These are phyloP conservation scores for Eubasilissa regina DNA, from an alignment of 1,140 invertebrate species.

Conservation along the genomic window DNA sequence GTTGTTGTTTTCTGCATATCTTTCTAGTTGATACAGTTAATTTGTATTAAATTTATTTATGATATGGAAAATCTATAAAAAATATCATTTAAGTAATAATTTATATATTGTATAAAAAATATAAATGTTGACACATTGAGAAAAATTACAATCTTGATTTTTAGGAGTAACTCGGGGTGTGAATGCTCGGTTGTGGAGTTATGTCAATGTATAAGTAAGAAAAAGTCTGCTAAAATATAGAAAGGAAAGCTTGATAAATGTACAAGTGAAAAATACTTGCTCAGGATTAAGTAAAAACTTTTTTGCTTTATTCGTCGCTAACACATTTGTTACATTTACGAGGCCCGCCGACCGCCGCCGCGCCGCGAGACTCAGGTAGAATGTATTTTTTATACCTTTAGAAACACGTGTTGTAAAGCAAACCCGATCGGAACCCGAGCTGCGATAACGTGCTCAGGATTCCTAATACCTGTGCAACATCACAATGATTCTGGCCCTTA, in stretches of 20 bases:
- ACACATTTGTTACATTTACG: slow-evolving; percentile 32
- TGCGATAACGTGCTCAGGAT: slow-evolving; percentile 24
- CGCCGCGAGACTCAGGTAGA: background rate
- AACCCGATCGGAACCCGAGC: slow-evolving; percentile 19
- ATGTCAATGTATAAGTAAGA: no score
- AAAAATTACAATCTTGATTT: no score
- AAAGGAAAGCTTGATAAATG: slow-evolving; percentile 13
- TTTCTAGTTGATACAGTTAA: no score
- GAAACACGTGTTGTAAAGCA: slow-evolving; percentile 38
- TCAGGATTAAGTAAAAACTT: slow-evolving; percentile 28
- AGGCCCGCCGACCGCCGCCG: slow-evolving; percentile 17
- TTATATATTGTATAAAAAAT: no score
- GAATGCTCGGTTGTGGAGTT: no score
- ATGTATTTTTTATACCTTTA: slow-evolving; percentile 36
- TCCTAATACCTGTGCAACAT: slow-evolving; percentile 36
- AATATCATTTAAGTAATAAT: no score
- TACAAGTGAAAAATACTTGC: slow-evolving; percentile 19
- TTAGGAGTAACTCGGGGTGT: no score
- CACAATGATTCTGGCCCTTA: slow-evolving; percentile 42
- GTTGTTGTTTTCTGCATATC: no score
- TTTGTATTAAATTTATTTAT: no score
- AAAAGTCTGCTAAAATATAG: no score
- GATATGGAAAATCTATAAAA: no score
- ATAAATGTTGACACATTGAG: no score
- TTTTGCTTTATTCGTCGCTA: slow-evolving; percentile 25